A percentile compares a stretch with the other conserved stretches of the same genome.
phyloP scores from a whole-genome alignment of 2,888 invertebrate species.

The Opisthograptis luteolata region DNA sequence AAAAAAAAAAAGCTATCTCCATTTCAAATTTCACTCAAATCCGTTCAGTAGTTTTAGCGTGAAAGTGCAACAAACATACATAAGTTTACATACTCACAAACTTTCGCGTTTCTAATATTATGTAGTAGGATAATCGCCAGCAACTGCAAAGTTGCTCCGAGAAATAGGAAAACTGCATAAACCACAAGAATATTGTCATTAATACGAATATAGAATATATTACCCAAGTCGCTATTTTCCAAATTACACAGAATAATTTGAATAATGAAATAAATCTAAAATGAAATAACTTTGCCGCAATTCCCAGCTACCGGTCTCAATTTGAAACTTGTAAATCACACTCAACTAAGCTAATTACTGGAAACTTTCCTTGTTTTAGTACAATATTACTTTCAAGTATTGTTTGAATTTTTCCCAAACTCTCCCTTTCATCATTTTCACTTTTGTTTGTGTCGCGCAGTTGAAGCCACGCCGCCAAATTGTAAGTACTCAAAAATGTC shows the following conservation, averaged over 20 bases:
- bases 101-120: too few relatives aligned
- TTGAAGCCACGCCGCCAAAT: background rate
- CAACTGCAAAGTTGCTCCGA: too few relatives aligned
- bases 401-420: conserved; percentile 34
- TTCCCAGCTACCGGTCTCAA: background rate
- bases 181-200: too few relatives aligned
- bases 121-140: too few relatives aligned
- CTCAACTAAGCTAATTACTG: conserved; percentile 28
- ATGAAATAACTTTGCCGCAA: conserved; percentile 11
- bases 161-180: too few relatives aligned
- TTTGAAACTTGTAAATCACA: conserved; percentile 27
- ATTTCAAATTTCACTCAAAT: too few relatives aligned
- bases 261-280: conserved; percentile 13
- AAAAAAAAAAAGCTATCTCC: too few relatives aligned
- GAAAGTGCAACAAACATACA: too few relatives aligned
- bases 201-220: too few relatives aligned
- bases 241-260: background rate
- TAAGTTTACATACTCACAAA: too few relatives aligned
- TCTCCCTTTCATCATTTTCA: conserved; percentile 32
- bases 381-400: conserved; percentile 23
- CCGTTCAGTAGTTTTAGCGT: too few relatives aligned
- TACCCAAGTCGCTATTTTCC: too few relatives aligned
- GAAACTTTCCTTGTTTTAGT: conserved; percentile 34
- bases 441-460: conserved; percentile 20
- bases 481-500: background rate